These are phyloP conservation scores for Himalopsyche phryganea DNA, from an alignment of 1,140 invertebrate species.

Conservation along the genomic window DNA sequence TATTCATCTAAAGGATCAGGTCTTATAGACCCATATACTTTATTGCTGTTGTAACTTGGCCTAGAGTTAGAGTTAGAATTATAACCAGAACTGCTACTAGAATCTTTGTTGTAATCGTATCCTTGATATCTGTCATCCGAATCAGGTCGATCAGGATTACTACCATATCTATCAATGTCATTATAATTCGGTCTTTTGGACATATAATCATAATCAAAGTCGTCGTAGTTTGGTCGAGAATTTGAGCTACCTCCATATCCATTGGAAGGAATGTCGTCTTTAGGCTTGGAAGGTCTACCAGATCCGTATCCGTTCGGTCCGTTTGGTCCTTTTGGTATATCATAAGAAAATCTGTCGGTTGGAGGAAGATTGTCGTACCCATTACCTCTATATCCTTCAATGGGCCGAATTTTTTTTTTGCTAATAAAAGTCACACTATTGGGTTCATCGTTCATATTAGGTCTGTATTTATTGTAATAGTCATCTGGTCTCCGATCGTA, in stretches of 20 bases:
- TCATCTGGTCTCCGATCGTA: not conserved
- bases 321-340: constrained; percentile 2
- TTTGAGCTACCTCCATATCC: not conserved
- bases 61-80: constrained; percentile 9
- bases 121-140: not conserved
- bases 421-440: not conserved
- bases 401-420: not conserved
- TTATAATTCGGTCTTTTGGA: constrained; percentile 12
- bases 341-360: constrained; percentile 10
- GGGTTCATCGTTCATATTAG: not conserved
- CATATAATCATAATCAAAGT: too few relatives aligned
- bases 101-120: constrained; percentile 1
- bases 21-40: not conserved
- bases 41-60: constrained; percentile 6
- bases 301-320: not conserved
- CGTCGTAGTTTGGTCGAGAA: too few relatives aligned
- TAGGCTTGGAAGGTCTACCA: not conserved
- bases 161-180: constrained; percentile 17
- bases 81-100: constrained; percentile 16
- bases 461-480: constrained; percentile 3
- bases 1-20: not conserved
- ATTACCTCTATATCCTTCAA: constrained; percentile 30
- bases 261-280: not conserved
- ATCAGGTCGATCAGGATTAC: constrained; percentile 6
- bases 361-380: constrained; percentile 30